Evolutionary conservation across 2,797 vertebrate species (phyloP), one percentile per base, ranked within the genome.

Genomic region (Glyptemys insculpta): DNA sequence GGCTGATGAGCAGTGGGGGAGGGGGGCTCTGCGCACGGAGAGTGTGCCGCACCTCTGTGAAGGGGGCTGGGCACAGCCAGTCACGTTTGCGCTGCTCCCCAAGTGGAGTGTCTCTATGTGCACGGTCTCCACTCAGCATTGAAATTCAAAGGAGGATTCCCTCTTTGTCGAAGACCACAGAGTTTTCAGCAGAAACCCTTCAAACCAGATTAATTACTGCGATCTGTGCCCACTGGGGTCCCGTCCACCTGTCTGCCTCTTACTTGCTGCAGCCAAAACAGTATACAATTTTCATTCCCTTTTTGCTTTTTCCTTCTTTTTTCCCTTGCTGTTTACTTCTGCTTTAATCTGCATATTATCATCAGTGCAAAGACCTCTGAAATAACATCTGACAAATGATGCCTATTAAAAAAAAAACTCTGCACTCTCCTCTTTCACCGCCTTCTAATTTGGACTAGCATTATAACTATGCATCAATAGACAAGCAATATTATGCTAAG

Each of bases 401-500:
- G 89, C 97, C 98, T 97, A 97, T 98, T 98, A 97, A 98, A 98
- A 97, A 97, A 98, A 96, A 97, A 88, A 88, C 95, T 89, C 97
- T 95, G 94, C 93, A 96, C 97, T 97, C 97, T 98, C 97, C 98
- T 98, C 97, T 98, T 97, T 97, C 96, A 94, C 97, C 95, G 97
- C 97, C 98, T 98, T 98, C 98, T 98, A 98, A 98, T 98, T 98
- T 98, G 97, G 96, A 97, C 95, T 94, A 96, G 98, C 97, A 97
- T 98, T 97, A 97, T 97, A 98, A 98, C 98, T 98, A 98, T 97
- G 98, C 98, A 98, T 98, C 98, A 97, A 98, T 97, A 98, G 98
- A 98, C 98, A 98, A 98, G 98, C 98, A 98, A 98, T 98, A 98
- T 98, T 98, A 98, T 98, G 98, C 98, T 98, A 98, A 98, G 97